Conservation (phyloP, 2,113 vertebrate species). For the Scolopax mira region DNA sequence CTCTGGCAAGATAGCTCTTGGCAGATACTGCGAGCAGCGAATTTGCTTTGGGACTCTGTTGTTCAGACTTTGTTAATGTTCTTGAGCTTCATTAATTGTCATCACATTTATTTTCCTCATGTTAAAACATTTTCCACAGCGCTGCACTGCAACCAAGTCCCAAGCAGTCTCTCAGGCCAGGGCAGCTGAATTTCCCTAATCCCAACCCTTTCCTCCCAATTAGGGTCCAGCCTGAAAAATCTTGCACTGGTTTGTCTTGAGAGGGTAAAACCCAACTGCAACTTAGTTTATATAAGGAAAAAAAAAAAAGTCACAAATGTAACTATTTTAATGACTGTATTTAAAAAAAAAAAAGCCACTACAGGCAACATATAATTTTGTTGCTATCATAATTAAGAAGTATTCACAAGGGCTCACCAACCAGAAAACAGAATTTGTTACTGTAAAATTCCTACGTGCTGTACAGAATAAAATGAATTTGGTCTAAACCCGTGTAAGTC, state of each 20-base stretch:
- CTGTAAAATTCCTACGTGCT: not conserved
- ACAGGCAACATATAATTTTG: not conserved
- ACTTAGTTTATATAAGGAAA: rapidly evolving
- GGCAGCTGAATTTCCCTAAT: not conserved
- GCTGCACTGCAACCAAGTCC: not conserved
- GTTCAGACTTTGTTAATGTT: not conserved
- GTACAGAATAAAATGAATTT: not conserved
- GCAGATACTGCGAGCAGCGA: not conserved
- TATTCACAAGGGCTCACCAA: not conserved
- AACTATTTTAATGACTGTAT: not conserved
- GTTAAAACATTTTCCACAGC: not conserved
- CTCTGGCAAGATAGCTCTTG: slow-evolving; percentile 35
- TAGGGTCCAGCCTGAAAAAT: not conserved
- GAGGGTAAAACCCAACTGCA: not conserved
- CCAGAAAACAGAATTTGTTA: not conserved
- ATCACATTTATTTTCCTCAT: not conserved
- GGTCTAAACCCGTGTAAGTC: not conserved
- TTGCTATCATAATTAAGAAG: not conserved
- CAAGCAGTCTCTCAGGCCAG: rapidly evolving
- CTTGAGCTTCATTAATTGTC: slow-evolving; percentile 40
- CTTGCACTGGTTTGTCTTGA: not conserved
- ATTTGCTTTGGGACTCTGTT: not conserved
- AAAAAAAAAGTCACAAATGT: not conserved
- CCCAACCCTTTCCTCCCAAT: not conserved
- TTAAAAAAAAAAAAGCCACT: not conserved